phyloP scores from a whole-genome alignment of 2,113 vertebrate species.

The Platysternon megacephalum region DNA sequence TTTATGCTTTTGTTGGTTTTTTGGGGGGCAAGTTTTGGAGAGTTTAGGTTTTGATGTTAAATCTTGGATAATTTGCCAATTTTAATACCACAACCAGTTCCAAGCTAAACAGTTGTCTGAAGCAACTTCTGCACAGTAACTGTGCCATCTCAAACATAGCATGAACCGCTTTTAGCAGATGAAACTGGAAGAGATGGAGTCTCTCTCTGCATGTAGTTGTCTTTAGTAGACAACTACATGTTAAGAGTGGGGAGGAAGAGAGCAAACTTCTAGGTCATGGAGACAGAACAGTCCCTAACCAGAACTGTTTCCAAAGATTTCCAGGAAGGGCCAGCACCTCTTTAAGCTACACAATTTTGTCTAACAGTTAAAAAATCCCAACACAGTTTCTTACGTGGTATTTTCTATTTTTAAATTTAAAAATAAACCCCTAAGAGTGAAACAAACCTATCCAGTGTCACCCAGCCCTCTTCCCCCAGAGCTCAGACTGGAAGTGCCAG shows the following conservation, averaged over 20 bases:
- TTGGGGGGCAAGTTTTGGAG: background rate
- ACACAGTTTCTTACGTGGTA: background rate
- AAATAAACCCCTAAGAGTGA: background rate
- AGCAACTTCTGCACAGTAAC: background rate
- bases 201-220: background rate
- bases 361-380: background rate
- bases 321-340: background rate
- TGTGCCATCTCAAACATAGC: background rate
- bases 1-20: background rate
- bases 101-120: background rate
- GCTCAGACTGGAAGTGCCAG: background rate
- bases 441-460: background rate
- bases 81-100: background rate
- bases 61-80: background rate
- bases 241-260: background rate
- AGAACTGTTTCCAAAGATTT: background rate
- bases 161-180: background rate
- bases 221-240: background rate
- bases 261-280: background rate
- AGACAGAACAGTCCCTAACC: background rate
- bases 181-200: background rate
- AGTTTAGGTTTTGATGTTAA: background rate
- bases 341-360: background rate
- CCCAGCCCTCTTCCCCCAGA: no score
- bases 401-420: background rate